Evolutionary conservation across 2,888 invertebrate genomes (phyloP).

Genomic region (Cistogaster globosa): DNA sequence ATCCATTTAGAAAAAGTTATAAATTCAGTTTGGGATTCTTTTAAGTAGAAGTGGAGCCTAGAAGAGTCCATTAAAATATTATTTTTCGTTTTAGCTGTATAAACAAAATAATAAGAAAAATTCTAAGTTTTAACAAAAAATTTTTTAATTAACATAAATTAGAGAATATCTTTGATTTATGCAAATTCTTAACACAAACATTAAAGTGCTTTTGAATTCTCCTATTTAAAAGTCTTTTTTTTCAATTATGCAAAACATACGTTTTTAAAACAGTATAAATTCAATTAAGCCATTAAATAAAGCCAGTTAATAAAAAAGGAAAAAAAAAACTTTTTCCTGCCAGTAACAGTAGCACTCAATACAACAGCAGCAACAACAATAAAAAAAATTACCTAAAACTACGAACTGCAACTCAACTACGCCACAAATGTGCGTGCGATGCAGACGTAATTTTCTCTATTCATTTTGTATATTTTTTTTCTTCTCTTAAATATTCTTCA

Average conservation of each 20-base stretch:
- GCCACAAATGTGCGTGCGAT: slow-evolving; percentile 69
- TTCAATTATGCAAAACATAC: not conserved
- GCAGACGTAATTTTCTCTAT: slow-evolving; percentile 63
- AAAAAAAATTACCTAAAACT: slow-evolving; percentile 10
- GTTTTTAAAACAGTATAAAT: not conserved
- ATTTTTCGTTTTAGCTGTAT: too few species aligned
- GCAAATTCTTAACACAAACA: too few species aligned
- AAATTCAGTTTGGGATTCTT: too few species aligned
- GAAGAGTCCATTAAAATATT: too few species aligned
- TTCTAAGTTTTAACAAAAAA: too few species aligned
- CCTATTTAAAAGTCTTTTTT: not conserved
- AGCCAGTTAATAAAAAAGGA: not conserved
- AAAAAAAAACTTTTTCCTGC: not conserved
- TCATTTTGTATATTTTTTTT: slow-evolving; percentile 23
- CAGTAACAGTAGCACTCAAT: not conserved
- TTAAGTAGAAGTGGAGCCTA: too few species aligned
- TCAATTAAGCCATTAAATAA: not conserved
- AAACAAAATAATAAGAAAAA: too few species aligned
- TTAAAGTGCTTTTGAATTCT: too few species aligned
- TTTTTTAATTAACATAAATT: too few species aligned
- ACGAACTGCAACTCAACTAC: slow-evolving; percentile 18
- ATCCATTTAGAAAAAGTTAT: too few species aligned
- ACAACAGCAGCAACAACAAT: too few species aligned
- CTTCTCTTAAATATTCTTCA: slow-evolving; percentile 20
- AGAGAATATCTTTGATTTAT: too few species aligned